These are phyloP conservation scores for Muscicapa comitata DNA, from an alignment of 2,797 vertebrate species.

Conservation along the genomic window DNA sequence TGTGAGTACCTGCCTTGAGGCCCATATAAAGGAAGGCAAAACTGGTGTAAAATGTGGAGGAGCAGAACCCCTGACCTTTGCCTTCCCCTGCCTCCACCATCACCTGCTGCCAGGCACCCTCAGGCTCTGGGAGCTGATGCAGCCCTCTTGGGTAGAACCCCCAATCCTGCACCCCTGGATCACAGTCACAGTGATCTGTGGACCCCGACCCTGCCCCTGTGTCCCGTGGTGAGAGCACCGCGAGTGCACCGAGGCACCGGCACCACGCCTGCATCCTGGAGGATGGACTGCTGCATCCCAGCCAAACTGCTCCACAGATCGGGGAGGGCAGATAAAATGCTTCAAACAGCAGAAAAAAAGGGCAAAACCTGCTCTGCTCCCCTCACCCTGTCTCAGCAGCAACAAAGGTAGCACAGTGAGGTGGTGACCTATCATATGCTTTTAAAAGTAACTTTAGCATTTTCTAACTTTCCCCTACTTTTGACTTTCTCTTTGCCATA, in stretches of 20 bases:
- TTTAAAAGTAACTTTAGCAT: background rate
- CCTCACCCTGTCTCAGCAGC: background rate
- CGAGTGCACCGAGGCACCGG: accelerated
- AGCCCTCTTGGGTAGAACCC: background rate
- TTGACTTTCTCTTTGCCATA: background rate
- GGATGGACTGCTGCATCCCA: accelerated
- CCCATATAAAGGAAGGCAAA: background rate
- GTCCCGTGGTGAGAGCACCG: background rate
- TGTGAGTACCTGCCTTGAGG: background rate
- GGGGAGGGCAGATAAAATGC: accelerated
- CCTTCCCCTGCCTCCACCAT: background rate
- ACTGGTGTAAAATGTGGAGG: background rate
- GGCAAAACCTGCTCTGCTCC: background rate
- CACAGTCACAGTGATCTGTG: accelerated
- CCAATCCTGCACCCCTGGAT: background rate
- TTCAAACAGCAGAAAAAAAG: background rate
- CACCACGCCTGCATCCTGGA: too few relatives aligned
- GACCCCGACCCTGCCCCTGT: background rate
- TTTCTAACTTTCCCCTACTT: background rate
- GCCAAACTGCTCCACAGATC: background rate
- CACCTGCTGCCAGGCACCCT: background rate
- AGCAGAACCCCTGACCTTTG: background rate
- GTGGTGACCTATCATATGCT: background rate
- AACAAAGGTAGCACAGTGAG: background rate
- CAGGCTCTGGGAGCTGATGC: background rate